Evolutionary conservation across 2,888 invertebrate genomes (phyloP).

Genomic region (Eilema griseolum): DNA sequence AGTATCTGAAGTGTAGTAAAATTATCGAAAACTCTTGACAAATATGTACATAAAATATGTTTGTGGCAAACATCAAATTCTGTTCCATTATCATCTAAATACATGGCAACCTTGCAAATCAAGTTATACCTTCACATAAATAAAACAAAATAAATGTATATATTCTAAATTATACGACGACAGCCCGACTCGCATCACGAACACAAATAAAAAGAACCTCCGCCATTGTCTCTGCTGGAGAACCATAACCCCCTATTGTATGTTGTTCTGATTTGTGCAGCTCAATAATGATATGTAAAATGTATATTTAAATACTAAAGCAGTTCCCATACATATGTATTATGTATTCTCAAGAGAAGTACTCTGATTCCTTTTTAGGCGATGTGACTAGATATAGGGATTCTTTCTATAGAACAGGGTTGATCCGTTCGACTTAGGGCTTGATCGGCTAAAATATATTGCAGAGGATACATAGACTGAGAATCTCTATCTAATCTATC

Average conservation of each 20-base stretch:
- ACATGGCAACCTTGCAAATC: background rate
- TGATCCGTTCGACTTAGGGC: background rate
- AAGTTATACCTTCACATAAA: conserved; percentile 23
- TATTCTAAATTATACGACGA: conserved; percentile 47
- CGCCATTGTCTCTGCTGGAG: conserved; percentile 69
- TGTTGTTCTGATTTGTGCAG: conserved; percentile 70
- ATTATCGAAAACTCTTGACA: no score
- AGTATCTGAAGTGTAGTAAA: no score
- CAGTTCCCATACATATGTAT: conserved; percentile 25
- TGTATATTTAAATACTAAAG: conserved; percentile 37
- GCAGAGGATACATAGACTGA: no score
- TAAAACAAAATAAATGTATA: conserved; percentile 29
- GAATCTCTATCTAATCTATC: no score
- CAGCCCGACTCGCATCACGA: conserved; percentile 41
- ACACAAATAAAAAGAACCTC: conserved; percentile 57
- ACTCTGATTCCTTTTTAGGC: conserved; percentile 1
- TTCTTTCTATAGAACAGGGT: background rate
- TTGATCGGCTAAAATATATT: background rate
- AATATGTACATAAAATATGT: no score
- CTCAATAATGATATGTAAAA: conserved; percentile 78
- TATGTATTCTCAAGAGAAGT: conserved; percentile 14
- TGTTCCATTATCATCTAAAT: background rate
- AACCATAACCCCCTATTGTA: conserved; percentile 64
- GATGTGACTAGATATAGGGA: background rate
- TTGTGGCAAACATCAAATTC: no score